Evolutionary conservation across 2,113 vertebrate species (phyloP), one percentile per base, ranked within the genome.

Genomic region (Chaetodon trifascialis): DNA sequence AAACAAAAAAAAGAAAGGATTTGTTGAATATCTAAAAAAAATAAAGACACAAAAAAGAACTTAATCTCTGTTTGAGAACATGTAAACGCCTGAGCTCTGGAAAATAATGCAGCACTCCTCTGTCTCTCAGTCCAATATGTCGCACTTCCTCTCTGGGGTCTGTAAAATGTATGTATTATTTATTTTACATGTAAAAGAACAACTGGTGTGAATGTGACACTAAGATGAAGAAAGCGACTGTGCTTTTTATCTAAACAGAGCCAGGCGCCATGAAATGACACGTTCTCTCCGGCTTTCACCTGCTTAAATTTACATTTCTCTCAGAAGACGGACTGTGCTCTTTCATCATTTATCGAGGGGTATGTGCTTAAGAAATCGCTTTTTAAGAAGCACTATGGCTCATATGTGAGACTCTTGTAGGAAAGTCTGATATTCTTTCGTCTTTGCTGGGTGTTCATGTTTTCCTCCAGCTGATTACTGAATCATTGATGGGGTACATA

Each of bases 241-340:
- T 40, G 34, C n/a, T 67, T 58, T 74, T 63, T 46, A 40, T 59
- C 64, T 25, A 47, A 51, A 44, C 19, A 34, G 14, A 75, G 19
- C 25, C 40, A 52, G 23, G 21, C 34, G 54, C 36, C 30, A 15
- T 12, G 15, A 52, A 54, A 30, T 67, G 40, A 54, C 70, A 25
- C 38, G 65, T 46, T 74, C 67, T 63, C 46, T 59, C 14, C 55
- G 25, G 6, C 52, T 51, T 47, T 69, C 64, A 44, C 19, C 49
- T 74, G 46, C 60, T 74, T 75, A 63, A 77, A 69, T 73, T 23
- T 40, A 64, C 51, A 82, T 82, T 49, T 74, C 42, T 60, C 55
- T n/a, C 12, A 19, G 21, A 51, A 55, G 59, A 58, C n/a, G 40
- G 49, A 16, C 51, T 69, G 40, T 38, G 30, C 42, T 74, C 47